Conservation (phyloP, 2,797 vertebrate genomes). For the Eurystomus glaucurus region DNA sequence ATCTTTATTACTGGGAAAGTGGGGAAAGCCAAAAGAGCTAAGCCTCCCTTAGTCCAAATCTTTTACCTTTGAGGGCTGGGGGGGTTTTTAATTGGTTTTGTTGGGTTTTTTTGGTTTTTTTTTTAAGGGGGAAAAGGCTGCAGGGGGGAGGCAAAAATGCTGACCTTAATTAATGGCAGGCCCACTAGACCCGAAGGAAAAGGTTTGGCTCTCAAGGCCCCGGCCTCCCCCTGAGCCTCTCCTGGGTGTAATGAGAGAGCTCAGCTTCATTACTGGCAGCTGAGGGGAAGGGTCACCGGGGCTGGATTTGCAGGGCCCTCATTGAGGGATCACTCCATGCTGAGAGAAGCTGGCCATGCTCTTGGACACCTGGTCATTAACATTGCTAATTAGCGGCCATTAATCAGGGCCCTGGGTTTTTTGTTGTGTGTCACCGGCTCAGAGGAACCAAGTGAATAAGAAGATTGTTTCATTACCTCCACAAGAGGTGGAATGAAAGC, state of each 20-base stretch:
- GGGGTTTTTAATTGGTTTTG: constrained; percentile 7
- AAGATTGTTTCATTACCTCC: constrained; percentile 92
- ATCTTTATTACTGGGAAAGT: background rate
- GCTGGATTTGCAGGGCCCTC: constrained; percentile 93
- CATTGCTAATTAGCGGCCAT: constrained; percentile 99
- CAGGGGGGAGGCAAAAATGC: constrained; percentile 76
- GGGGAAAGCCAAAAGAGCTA: constrained; percentile 22
- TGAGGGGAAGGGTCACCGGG: constrained; percentile 91
- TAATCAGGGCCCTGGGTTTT: constrained; percentile 93
- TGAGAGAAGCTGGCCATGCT: constrained; percentile 96
- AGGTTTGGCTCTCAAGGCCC: constrained; percentile 85
- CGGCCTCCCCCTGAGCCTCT: constrained; percentile 86
- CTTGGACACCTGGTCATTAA: constrained; percentile 99
- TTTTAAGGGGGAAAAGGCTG: background rate
- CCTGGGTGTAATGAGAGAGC: constrained; percentile 89
- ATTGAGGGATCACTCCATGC: constrained; percentile 91
- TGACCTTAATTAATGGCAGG: constrained; percentile 94
- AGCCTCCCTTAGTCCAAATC: constrained; percentile 29
- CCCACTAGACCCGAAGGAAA: constrained; percentile 85
- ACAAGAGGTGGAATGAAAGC: constrained; percentile 90
- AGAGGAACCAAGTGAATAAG: constrained; percentile 88
- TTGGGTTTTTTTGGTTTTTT: background rate
- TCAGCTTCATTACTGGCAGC: constrained; percentile 88
- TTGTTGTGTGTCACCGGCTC: constrained; percentile 86
- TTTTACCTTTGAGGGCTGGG: constrained; percentile 75